These are phyloP conservation scores for Cecidostiba fungosa DNA, from an alignment of 2,888 invertebrate genomes.

Conservation along the genomic window DNA sequence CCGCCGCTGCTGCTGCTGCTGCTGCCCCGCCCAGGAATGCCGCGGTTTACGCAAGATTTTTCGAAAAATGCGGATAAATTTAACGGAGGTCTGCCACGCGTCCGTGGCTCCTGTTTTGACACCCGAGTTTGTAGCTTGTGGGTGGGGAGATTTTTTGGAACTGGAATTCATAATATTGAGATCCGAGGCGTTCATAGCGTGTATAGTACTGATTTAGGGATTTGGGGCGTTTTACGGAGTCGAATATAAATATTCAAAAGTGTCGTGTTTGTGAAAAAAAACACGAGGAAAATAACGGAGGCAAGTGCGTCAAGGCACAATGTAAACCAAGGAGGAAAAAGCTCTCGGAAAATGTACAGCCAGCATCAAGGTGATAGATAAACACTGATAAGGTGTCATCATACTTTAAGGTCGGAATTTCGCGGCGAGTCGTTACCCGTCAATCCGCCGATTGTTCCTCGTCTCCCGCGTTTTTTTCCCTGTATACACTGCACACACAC, in stretches of 20 bases:
- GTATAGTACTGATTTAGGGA: no score
- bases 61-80: conserved; percentile 68
- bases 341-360: not conserved
- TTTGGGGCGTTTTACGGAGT: not conserved
- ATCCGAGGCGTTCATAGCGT: not conserved
- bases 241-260: not conserved
- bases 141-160: not conserved
- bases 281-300: not conserved
- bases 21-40: conserved; percentile 79
- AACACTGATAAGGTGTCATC: conserved; percentile 58
- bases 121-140: not conserved
- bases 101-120: conserved; percentile 38
- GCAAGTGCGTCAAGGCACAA: not conserved
- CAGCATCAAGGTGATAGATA: conserved; percentile 55
- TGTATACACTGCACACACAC: not conserved
- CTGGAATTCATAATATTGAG: conserved; percentile 8
- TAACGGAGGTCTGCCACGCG: conserved; percentile 35
- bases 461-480: conserved; percentile 17
- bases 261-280: not conserved
- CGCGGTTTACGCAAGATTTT: conserved; percentile 76
- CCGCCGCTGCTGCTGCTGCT: conserved; percentile 65
- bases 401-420: conserved; percentile 51
- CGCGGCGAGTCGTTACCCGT: conserved; percentile 53
- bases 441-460: conserved; percentile 50
- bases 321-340: not conserved